Conservation (phyloP, 2,888 invertebrate genomes). For the Meteorus colon region DNA sequence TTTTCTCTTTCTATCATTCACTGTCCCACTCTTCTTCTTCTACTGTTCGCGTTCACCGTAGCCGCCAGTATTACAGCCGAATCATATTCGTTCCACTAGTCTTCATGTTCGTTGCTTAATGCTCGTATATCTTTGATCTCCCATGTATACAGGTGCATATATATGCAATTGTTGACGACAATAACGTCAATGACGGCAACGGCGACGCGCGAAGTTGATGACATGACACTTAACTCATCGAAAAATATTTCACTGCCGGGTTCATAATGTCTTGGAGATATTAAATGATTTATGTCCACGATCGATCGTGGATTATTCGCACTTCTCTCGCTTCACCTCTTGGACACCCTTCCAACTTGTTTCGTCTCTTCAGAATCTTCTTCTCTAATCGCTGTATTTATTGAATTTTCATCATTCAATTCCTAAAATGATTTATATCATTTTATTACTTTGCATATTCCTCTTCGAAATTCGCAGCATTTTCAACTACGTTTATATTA, state of each 20-base stretch:
- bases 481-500: too few species aligned
- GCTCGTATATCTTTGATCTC: slow-evolving; percentile 1
- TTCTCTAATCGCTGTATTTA: background rate
- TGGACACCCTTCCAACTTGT: background rate
- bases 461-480: too few species aligned
- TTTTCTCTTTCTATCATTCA: slow-evolving; percentile 17
- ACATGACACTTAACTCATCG: background rate
- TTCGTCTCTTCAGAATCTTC: background rate
- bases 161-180: background rate
- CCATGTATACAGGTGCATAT: slow-evolving; percentile 5
- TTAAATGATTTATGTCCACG: slow-evolving; percentile 46
- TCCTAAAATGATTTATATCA: too few species aligned
- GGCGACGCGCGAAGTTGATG: slow-evolving; percentile 9
- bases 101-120: slow-evolving; percentile 47
- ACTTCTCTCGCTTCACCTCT: background rate
- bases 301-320: slow-evolving; percentile 4
- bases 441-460: too few species aligned
- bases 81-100: slow-evolving; percentile 48
- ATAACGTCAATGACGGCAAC: background rate
- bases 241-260: slow-evolving; percentile 42
- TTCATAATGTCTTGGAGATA: slow-evolving; percentile 48
- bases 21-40: slow-evolving; percentile 14
- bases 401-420: too few species aligned
- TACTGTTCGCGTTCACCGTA: background rate
- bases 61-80: background rate